phyloP scores from a whole-genome alignment of 2,888 invertebrate genomes.

The Polymixis lichenea region DNA sequence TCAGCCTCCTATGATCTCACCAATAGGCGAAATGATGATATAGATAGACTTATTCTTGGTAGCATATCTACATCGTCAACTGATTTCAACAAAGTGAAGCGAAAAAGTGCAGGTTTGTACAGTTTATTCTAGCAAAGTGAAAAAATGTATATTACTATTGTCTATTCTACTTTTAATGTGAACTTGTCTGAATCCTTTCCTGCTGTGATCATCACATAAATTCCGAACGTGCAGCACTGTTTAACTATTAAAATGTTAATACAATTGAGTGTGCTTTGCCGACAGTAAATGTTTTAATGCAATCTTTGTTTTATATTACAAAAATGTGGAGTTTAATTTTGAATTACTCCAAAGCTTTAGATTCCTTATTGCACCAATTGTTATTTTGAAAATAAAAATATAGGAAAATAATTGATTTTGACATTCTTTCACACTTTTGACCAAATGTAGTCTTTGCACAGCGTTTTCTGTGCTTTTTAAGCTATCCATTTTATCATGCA shows the following conservation, averaged over 20 bases:
- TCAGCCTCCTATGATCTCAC: neutral
- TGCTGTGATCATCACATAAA: neutral
- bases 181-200: neutral
- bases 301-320: neutral
- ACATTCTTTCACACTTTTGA: neutral
- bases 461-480: neutral
- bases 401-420: neutral
- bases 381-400: neutral
- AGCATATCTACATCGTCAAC: too few species aligned
- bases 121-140: neutral
- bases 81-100: neutral
- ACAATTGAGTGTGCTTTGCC: neutral
- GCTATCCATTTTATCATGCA: neutral
- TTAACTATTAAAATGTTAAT: neutral
- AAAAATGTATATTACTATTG: neutral
- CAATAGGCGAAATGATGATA: neutral
- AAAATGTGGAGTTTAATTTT: neutral
- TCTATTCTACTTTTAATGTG: neutral
- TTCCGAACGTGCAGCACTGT: neutral
- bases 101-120: conserved; percentile 22
- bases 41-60: neutral
- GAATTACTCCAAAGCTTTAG: neutral
- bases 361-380: neutral
- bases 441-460: neutral
- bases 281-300: neutral